These are phyloP conservation scores for Macroglossus sobrinus DNA, from an alignment of 2,113 vertebrate species.

Conservation along the genomic window DNA sequence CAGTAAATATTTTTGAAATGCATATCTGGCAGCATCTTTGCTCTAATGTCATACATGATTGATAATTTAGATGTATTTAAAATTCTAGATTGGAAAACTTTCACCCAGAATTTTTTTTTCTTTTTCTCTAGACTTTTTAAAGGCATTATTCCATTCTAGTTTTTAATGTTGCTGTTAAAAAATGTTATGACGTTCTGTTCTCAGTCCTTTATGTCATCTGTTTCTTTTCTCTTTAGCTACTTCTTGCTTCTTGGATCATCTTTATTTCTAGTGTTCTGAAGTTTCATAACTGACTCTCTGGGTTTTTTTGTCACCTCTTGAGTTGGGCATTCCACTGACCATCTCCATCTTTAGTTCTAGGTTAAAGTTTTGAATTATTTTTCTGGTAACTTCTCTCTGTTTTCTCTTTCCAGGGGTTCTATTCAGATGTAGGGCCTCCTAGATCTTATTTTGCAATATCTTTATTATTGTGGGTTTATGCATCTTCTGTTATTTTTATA, in stretches of 20 bases:
- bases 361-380: neutral
- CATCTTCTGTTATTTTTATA: neutral
- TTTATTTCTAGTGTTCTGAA: constrained; percentile 23
- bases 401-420: neutral
- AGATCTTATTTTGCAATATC: neutral
- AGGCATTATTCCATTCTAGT: neutral
- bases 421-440: neutral
- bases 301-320: neutral
- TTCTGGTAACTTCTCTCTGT: neutral
- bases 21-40: neutral
- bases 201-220: neutral
- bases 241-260: constrained; percentile 8
- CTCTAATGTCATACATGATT: neutral
- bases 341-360: neutral
- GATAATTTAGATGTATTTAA: neutral
- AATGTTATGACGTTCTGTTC: neutral
- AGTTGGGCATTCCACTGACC: neutral
- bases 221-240: neutral
- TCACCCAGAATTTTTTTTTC: neutral
- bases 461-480: neutral
- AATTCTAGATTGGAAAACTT: constrained; percentile 3
- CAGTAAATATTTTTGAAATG: neutral
- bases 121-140: neutral
- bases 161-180: neutral
- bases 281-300: neutral